Conservation (phyloP, 2,797 vertebrate species). For the Danio tinwini region DNA sequence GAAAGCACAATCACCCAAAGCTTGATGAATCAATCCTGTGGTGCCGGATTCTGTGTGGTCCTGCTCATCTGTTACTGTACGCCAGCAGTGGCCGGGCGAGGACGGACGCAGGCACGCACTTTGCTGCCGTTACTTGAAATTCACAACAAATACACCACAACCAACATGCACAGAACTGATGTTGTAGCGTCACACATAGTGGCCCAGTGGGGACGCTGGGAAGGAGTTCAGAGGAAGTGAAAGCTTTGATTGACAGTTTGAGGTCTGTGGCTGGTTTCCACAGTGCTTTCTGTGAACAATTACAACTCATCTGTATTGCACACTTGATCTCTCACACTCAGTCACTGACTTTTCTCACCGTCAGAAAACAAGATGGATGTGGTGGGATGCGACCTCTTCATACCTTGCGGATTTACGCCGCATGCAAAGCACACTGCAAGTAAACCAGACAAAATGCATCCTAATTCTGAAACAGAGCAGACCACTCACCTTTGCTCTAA, state of each 20-base stretch:
- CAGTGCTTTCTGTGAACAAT: conserved; percentile 75
- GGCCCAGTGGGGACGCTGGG: conserved; percentile 35
- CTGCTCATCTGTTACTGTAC: conserved; percentile 60
- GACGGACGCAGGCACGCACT: conserved; percentile 58
- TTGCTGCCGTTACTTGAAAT: conserved; percentile 41
- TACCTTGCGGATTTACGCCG: conserved; percentile 23
- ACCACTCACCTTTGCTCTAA: conserved; percentile 15
- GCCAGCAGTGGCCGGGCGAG: conserved; percentile 64
- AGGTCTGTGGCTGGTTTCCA: conserved; percentile 78
- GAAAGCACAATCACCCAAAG: conserved; percentile 50
- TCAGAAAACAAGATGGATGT: conserved; percentile 67
- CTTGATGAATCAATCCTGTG: neutral
- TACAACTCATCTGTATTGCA: conserved; percentile 65
- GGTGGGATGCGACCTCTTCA: conserved; percentile 58
- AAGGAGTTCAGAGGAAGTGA: conserved; percentile 64
- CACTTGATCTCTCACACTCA: conserved; percentile 65
- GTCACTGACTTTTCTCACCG: conserved; percentile 67
- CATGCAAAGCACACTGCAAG: conserved; percentile 5
- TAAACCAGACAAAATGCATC: conserved; percentile 1
- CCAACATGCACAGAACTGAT: conserved; percentile 56
- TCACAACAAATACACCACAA: conserved; percentile 62
- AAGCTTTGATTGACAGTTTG: conserved; percentile 70
- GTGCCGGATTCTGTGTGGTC: neutral
- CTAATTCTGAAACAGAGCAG: conserved; percentile 12
- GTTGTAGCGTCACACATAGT: conserved; percentile 61